These are phyloP conservation scores for Vulpes ferrilata DNA, from an alignment of 2,113 vertebrate species.

Conservation along the genomic window DNA sequence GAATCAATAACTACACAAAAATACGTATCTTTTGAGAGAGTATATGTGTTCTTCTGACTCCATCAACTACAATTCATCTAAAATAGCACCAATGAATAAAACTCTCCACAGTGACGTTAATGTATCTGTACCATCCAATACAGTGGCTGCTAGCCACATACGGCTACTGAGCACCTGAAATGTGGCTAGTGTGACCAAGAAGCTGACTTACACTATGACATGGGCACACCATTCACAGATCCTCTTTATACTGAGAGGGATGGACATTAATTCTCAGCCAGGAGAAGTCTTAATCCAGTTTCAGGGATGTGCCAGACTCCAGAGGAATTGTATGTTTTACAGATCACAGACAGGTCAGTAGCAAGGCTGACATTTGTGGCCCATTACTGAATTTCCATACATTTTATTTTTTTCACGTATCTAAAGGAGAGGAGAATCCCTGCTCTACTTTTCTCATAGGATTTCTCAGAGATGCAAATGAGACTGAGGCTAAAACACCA, in stretches of 20 bases:
- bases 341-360: neutral
- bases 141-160: neutral
- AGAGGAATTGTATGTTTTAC: neutral
- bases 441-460: neutral
- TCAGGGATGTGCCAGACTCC: neutral
- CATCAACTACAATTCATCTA: neutral
- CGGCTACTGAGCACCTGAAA: neutral
- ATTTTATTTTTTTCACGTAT: neutral
- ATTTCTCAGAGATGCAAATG: constrained; percentile 35
- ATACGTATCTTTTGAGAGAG: neutral
- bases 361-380: neutral
- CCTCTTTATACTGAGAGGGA: neutral
- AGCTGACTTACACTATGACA: constrained; percentile 23
- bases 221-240: neutral
- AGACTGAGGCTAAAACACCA: neutral
- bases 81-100: neutral
- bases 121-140: too few species aligned
- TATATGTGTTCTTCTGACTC: neutral
- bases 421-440: neutral
- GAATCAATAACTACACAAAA: neutral
- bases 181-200: neutral
- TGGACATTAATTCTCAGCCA: neutral
- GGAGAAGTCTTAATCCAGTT: neutral
- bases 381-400: neutral
- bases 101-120: neutral